Evolutionary conservation across 1,140 invertebrate genomes (phyloP).

Genomic region (Musca vetustissima): DNA sequence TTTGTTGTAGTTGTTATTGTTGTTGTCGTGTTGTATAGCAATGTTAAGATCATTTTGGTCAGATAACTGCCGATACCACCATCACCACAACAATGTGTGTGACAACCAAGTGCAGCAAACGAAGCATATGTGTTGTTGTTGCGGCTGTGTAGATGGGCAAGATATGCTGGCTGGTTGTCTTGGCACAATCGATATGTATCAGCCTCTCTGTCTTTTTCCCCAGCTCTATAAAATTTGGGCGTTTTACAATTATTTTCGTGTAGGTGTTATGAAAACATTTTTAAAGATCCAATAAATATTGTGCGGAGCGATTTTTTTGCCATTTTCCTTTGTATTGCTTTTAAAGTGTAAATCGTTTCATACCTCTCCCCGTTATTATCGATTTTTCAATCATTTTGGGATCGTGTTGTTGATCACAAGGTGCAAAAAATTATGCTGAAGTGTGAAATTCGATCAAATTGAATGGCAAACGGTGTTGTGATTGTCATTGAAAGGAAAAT

Average conservation of each 20-base stretch:
- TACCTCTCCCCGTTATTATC: not conserved
- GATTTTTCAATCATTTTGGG: not conserved
- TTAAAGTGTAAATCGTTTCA: not conserved
- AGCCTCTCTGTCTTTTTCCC: too few species aligned
- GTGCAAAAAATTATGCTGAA: conserved; percentile 4
- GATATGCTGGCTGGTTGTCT: too few species aligned
- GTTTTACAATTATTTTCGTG: not conserved
- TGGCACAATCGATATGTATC: too few species aligned
- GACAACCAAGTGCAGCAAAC: not conserved
- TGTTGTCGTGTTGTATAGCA: not conserved
- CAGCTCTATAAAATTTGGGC: too few species aligned
- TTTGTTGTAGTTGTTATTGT: not conserved
- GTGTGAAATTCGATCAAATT: not conserved
- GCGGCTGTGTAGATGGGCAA: too few species aligned
- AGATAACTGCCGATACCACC: not conserved
- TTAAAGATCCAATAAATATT: conserved; percentile 5
- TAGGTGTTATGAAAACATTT: conserved; percentile 10
- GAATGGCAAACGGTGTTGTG: too few species aligned
- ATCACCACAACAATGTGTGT: too few species aligned
- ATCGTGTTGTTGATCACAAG: not conserved
- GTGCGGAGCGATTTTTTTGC: not conserved
- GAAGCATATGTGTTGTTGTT: not conserved
- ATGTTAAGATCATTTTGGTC: conserved; percentile 11
- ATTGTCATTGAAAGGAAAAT: too few species aligned
- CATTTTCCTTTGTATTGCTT: too few species aligned